These are phyloP conservation scores for Poeciliopsis gracilis DNA, from an alignment of 2,797 vertebrate species.

Conservation along the genomic window DNA sequence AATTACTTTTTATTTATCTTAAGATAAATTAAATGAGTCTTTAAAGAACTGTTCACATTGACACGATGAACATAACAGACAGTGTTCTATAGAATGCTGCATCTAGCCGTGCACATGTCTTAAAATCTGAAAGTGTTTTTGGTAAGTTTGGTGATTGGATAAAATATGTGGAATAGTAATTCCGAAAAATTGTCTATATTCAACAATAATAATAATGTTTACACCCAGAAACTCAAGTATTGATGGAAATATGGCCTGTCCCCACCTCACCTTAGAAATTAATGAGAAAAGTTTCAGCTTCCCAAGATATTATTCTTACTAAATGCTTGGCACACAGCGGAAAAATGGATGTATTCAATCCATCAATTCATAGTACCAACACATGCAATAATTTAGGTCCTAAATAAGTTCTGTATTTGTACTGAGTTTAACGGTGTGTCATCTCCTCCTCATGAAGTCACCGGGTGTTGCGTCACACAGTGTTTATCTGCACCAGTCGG, in stretches of 20 bases:
- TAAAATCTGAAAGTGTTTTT: background rate
- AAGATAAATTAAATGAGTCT: background rate
- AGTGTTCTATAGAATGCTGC: background rate
- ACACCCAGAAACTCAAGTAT: background rate
- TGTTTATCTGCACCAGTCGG: conserved; percentile 94
- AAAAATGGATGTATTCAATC: background rate
- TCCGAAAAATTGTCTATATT: background rate
- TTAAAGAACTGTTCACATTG: background rate
- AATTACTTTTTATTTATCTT: background rate
- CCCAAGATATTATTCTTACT: background rate
- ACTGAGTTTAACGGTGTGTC: background rate
- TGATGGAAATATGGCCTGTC: background rate
- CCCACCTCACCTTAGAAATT: background rate
- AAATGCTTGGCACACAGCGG: background rate
- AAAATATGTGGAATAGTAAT: background rate
- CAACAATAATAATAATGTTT: background rate
- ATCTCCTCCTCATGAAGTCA: conserved; percentile 78
- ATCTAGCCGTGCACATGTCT: background rate
- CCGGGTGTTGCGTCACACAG: conserved; percentile 93
- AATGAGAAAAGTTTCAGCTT: background rate
- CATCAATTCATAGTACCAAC: background rate
- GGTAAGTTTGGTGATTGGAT: background rate
- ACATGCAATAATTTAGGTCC: background rate
- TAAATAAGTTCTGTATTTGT: background rate
- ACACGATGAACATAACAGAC: background rate